Percentiles rank a stretch among this genome's conserved stretches.
phyloP scores from a whole-genome alignment of 2,113 vertebrate genomes.

The Oryzias melastigma region DNA sequence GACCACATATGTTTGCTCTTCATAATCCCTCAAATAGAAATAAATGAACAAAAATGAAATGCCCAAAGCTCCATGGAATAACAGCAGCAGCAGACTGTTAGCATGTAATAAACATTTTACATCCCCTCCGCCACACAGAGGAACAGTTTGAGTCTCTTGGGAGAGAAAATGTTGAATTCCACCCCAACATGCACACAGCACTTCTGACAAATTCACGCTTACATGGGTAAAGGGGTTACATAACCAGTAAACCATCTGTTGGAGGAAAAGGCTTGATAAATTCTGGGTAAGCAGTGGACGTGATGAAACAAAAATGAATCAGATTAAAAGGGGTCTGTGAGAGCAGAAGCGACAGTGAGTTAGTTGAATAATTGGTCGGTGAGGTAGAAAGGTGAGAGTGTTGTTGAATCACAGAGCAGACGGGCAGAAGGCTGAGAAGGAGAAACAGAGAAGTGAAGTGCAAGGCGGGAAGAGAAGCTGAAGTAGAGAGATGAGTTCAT shows the following conservation, averaged over 20 bases:
- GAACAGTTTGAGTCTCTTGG: slow-evolving; percentile 46
- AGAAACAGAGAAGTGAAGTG: neutral
- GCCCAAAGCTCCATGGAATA: slow-evolving; percentile 31
- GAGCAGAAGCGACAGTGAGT: slow-evolving; percentile 18
- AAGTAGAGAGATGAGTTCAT: slow-evolving; percentile 18
- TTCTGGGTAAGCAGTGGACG: slow-evolving; percentile 27
- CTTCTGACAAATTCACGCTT: slow-evolving; percentile 46
- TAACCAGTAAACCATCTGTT: slow-evolving; percentile 58
- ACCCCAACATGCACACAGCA: slow-evolving; percentile 36
- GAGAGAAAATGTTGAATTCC: slow-evolving; percentile 37
- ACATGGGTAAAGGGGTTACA: slow-evolving; percentile 49
- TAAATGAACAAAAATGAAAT: slow-evolving; percentile 30
- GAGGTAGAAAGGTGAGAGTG: slow-evolving; percentile 15
- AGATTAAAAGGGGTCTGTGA: slow-evolving; percentile 28
- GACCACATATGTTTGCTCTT: slow-evolving; percentile 33
- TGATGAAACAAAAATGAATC: slow-evolving; percentile 13
- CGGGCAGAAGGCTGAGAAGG: neutral
- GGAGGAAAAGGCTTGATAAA: slow-evolving; percentile 38
- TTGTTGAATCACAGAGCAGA: slow-evolving; percentile 5
- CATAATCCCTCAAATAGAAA: slow-evolving; percentile 44
- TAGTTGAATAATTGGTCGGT: slow-evolving; percentile 35
- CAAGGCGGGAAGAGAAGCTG: neutral
- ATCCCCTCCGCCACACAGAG: slow-evolving; percentile 37
- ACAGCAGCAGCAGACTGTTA: slow-evolving; percentile 37
- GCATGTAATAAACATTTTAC: slow-evolving; percentile 54